These are phyloP conservation scores for Pelodytes ibericus DNA, from an alignment of 2,797 vertebrate genomes.

Conservation along the genomic window DNA sequence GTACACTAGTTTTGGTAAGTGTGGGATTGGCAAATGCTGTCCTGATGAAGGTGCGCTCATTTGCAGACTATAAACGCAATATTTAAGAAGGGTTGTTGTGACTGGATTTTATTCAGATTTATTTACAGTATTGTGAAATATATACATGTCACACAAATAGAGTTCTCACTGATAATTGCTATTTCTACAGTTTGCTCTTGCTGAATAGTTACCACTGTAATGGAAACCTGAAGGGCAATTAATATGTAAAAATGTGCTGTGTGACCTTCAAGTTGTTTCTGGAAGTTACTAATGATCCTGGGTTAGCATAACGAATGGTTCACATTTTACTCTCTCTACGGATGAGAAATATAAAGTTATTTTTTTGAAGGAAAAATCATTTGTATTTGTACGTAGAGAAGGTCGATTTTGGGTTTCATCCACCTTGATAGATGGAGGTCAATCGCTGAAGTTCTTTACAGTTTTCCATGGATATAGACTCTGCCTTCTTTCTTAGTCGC, in stretches of 20 bases:
- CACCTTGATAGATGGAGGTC: constrained; percentile 91
- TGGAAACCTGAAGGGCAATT: constrained; percentile 68
- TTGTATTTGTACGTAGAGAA: constrained; percentile 43
- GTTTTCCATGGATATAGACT: constrained; percentile 94
- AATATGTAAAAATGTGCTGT: constrained; percentile 57
- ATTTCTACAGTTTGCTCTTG: constrained; percentile 66
- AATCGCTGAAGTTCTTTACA: constrained; percentile 94
- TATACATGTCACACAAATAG: constrained; percentile 74
- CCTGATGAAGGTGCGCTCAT: background rate
- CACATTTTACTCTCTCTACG: constrained; percentile 65
- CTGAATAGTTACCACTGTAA: constrained; percentile 61
- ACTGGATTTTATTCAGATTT: constrained; percentile 58
- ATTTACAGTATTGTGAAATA: constrained; percentile 75
- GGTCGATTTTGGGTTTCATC: constrained; percentile 70
- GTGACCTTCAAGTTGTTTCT: constrained; percentile 72
- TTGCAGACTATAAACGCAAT: constrained; percentile 49
- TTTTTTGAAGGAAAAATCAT: constrained; percentile 60
- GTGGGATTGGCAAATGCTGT: too few relatives aligned
- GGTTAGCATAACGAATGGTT: constrained; percentile 66
- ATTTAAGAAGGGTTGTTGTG: constrained; percentile 65
- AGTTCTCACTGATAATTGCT: constrained; percentile 65
- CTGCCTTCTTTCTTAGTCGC: constrained; percentile 89
- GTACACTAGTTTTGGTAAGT: too few relatives aligned
- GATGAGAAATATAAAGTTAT: constrained; percentile 68
- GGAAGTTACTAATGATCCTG: constrained; percentile 59